Percentiles rank a stretch among this genome's conserved stretches.
Conservation (phyloP, 2,113 vertebrate genomes). For the Plestiodon gilberti region DNA sequence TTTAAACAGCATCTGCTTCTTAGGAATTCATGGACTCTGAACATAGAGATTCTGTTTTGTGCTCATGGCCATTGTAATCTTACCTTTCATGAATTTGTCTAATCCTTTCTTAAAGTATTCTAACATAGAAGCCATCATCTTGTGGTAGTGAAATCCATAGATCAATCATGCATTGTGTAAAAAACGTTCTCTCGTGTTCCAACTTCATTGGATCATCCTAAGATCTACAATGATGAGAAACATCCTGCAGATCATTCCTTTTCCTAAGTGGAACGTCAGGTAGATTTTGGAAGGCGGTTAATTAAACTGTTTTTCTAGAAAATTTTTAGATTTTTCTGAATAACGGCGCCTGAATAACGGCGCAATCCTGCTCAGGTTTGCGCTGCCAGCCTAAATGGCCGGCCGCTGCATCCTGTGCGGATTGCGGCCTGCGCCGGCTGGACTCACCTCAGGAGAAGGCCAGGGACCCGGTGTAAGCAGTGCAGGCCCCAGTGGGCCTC, state of each 20-base stretch:
- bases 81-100: neutral
- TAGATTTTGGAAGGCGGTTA: neutral
- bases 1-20: neutral
- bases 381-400: no score
- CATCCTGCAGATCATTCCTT: rapidly evolving
- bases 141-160: neutral
- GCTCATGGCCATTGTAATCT: neutral
- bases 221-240: neutral
- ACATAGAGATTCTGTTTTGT: neutral
- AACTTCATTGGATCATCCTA: neutral
- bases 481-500: no score
- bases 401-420: no score
- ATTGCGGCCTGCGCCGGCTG: no score
- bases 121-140: neutral
- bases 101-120: neutral
- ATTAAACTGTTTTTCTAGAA: no score
- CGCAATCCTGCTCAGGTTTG: no score
- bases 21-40: neutral
- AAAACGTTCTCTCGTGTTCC: neutral
- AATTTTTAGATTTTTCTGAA: no score
- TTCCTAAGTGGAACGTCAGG: neutral
- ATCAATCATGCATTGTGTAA: neutral
- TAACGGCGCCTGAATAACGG: no score
- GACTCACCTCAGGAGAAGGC: no score
- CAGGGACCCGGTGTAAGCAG: no score